Percentiles rank a stretch among this genome's conserved stretches.
These are phyloP conservation scores for Caenorhabditis angaria DNA, from an alignment of 2,888 invertebrate species.

Conservation along the genomic window DNA sequence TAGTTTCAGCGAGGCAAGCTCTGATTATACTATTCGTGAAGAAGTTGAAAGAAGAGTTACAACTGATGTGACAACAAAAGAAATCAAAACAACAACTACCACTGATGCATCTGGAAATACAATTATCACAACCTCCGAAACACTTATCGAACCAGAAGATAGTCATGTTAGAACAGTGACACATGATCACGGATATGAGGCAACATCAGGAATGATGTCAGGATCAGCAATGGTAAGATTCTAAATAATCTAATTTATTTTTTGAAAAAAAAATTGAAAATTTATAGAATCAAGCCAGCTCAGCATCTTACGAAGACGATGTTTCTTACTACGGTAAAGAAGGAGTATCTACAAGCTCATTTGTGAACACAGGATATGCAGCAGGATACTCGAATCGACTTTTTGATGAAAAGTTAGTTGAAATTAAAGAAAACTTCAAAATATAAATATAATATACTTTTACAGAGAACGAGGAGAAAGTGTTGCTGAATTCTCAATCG, in stretches of 20 bases:
- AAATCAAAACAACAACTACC: conserved; percentile 66
- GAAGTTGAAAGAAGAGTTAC: conserved; percentile 68
- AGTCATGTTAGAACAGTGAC: conserved; percentile 14
- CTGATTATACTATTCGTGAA: conserved; percentile 71
- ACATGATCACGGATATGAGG: conserved; percentile 15
- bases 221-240: neutral
- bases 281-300: neutral
- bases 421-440: neutral
- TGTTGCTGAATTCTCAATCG: conserved; percentile 71
- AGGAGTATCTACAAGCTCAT: conserved; percentile 13
- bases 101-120: conserved; percentile 66
- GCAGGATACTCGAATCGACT: neutral
- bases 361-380: conserved; percentile 17
- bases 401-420: neutral
- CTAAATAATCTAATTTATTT: neutral
- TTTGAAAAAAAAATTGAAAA: neutral
- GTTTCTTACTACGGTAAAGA: conserved; percentile 11
- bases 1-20: conserved; percentile 60
- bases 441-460: too few species aligned
- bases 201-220: neutral
- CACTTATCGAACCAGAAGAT: conserved; percentile 33
- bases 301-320: neutral
- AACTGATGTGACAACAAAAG: conserved; percentile 70
- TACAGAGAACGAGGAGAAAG: conserved; percentile 69
- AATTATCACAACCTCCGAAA: conserved; percentile 45